Percentiles rank a stretch among this genome's conserved stretches.
These are phyloP conservation scores for Mohoua ochrocephala DNA, from an alignment of 2,113 vertebrate species.

Conservation along the genomic window DNA sequence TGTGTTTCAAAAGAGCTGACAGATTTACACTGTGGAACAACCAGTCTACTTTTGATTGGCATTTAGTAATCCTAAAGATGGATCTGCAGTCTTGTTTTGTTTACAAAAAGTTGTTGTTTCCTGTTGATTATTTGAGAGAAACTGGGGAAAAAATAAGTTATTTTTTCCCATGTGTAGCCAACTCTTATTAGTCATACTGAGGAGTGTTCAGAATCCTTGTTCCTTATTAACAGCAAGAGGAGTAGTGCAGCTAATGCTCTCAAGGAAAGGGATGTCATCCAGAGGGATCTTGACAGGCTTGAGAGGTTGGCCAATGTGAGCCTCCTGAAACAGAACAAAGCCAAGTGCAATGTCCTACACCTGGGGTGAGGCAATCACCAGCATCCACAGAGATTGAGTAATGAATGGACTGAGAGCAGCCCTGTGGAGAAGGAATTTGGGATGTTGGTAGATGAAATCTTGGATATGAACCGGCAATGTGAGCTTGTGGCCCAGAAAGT, in stretches of 20 bases:
- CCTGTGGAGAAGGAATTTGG: background rate
- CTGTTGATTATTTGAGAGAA: background rate
- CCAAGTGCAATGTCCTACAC: background rate
- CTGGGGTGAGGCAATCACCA: background rate
- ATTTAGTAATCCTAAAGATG: background rate
- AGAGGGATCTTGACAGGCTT: background rate
- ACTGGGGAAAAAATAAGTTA: background rate
- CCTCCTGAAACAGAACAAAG: background rate
- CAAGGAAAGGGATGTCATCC: background rate
- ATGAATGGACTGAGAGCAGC: background rate
- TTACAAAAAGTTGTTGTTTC: background rate
- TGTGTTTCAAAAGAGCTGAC: background rate
- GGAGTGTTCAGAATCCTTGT: background rate
- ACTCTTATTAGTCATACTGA: background rate
- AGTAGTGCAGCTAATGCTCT: background rate
- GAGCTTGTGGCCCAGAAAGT: background rate
- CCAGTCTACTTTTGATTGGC: background rate
- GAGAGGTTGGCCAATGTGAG: background rate
- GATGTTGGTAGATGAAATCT: background rate
- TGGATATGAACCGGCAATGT: background rate
- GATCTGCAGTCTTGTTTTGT: background rate
- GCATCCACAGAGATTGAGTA: background rate
- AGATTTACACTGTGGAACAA: background rate
- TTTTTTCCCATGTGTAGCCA: background rate
- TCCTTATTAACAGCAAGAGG: background rate